phyloP scores from a whole-genome alignment of 1,140 invertebrate genomes.

The Drosophila sp. region DNA sequence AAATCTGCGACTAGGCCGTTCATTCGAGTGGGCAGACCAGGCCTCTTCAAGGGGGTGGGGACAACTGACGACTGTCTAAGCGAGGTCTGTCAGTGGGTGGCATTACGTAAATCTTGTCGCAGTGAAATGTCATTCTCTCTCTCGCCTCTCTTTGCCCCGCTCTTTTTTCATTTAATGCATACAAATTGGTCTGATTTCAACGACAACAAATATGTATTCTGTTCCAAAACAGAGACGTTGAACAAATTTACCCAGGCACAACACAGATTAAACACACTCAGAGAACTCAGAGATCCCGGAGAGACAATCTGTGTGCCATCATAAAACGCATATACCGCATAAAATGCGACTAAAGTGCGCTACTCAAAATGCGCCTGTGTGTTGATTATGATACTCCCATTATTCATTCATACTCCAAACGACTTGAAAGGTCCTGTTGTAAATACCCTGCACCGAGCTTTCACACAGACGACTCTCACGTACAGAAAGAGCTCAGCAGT shows the following conservation, averaged over 20 bases:
- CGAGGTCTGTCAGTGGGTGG: conserved; percentile 51
- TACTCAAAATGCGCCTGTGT: conserved; percentile 6
- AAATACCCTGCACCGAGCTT: conserved; percentile 4
- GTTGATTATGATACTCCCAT: too few species aligned
- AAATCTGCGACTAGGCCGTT: conserved; percentile 1
- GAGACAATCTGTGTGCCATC: conserved; percentile 51
- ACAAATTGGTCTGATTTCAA: conserved; percentile 77
- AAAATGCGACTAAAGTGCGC: conserved; percentile 24
- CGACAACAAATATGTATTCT: conserved; percentile 9
- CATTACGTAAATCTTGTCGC: conserved; percentile 76
- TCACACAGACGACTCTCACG: not conserved
- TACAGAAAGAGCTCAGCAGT: not conserved
- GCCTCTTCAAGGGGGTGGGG: conserved; percentile 6
- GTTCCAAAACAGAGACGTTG: conserved; percentile 49
- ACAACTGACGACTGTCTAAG: not conserved
- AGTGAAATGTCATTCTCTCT: conserved; percentile 50
- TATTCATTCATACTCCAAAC: too few species aligned
- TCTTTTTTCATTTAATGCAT: conserved; percentile 82
- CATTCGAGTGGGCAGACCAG: conserved; percentile 8
- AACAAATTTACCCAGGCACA: conserved; percentile 57
- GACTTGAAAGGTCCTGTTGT: too few species aligned
- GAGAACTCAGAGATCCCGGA: conserved; percentile 14
- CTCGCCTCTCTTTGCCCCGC: too few species aligned
- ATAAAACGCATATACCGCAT: conserved; percentile 28
- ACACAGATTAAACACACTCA: conserved; percentile 56